These are phyloP conservation scores for Proterorhinus semilunaris DNA, from an alignment of 2,113 vertebrate species.

Conservation along the genomic window DNA sequence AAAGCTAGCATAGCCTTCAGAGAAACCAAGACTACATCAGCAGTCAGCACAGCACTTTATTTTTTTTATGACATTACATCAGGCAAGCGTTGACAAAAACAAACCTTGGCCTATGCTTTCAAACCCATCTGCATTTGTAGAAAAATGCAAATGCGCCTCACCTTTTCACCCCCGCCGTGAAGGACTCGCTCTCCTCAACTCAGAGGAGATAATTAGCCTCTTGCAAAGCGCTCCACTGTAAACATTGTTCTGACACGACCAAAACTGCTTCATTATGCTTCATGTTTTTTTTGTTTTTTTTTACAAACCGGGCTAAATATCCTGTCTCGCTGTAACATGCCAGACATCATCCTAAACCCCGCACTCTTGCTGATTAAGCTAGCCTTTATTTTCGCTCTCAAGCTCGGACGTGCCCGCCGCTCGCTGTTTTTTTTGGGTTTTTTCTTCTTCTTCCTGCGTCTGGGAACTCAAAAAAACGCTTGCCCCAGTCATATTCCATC, in stretches of 20 bases:
- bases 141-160: constrained; percentile 62
- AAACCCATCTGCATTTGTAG: constrained; percentile 39
- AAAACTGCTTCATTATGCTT: constrained; percentile 31
- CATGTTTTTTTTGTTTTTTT: background rate
- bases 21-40: background rate
- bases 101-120: constrained; percentile 33
- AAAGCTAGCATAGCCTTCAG: too few species aligned
- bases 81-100: constrained; percentile 18
- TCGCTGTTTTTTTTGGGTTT: background rate
- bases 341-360: constrained; percentile 50
- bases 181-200: constrained; percentile 42
- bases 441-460: too few species aligned
- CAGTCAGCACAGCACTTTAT: background rate
- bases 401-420: constrained; percentile 63
- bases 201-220: constrained; percentile 39
- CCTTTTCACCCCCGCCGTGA: constrained; percentile 63
- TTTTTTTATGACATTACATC: background rate
- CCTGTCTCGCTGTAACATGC: constrained; percentile 1
- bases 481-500: constrained; percentile 74
- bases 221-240: constrained; percentile 37
- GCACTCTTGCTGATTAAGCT: constrained; percentile 70
- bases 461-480: constrained; percentile 43
- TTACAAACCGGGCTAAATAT: background rate
- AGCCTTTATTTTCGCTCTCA: constrained; percentile 59
- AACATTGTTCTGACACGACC: constrained; percentile 54